Percentiles rank a stretch among this genome's conserved stretches.
phyloP scores from a whole-genome alignment of 2,797 vertebrate genomes.

The Sebastes trivittatus region DNA sequence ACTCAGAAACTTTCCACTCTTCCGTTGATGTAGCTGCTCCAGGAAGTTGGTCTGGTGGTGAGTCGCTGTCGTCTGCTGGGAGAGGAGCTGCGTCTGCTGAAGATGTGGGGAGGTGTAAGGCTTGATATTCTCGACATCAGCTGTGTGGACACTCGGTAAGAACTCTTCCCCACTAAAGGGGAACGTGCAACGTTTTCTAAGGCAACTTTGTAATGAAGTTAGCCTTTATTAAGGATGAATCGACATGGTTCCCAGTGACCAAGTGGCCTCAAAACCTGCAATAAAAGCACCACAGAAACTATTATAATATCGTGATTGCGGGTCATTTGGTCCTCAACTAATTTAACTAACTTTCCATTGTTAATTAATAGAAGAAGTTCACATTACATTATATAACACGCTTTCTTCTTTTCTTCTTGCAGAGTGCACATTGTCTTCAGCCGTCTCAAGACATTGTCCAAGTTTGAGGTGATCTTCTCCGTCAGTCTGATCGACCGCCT shows the following conservation, averaged over 20 bases:
- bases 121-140: slow-evolving; percentile 75
- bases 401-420: slow-evolving; percentile 14
- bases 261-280: not conserved
- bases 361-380: too few relatives aligned
- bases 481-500: slow-evolving; percentile 52
- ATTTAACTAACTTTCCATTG: too few relatives aligned
- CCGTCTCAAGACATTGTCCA: slow-evolving; percentile 68
- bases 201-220: not conserved
- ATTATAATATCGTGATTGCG: too few relatives aligned
- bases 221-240: not conserved
- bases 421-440: slow-evolving; percentile 81
- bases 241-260: not conserved
- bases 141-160: slow-evolving; percentile 76
- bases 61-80: slow-evolving; percentile 80
- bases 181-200: too few relatives aligned
- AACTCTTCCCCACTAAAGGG: not conserved
- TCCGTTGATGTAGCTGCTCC: slow-evolving; percentile 73
- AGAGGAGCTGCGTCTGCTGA: slow-evolving; percentile 80
- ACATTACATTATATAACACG: not conserved
- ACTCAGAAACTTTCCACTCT: not conserved
- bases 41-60: slow-evolving; percentile 78
- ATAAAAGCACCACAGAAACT: not conserved
- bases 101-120: slow-evolving; percentile 76
- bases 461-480: slow-evolving; percentile 80
- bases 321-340: too few relatives aligned